Evolutionary conservation across 2,797 vertebrate genomes (phyloP), one percentile per base, ranked within the genome.

Genomic region (Rhadinocentrus ornatus): DNA sequence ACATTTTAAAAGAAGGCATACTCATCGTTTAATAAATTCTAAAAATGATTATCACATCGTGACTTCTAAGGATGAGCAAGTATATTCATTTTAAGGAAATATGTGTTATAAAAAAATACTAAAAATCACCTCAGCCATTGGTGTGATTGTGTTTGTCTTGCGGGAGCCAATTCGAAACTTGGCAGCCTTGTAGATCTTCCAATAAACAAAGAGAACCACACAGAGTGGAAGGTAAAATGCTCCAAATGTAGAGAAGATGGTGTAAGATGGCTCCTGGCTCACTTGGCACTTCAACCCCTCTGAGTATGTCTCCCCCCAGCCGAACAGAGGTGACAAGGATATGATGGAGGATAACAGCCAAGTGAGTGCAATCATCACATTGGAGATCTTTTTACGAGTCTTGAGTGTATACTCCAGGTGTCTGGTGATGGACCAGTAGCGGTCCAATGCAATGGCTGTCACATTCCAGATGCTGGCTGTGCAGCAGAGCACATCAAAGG

Each of bases 391-490:
- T 82, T 95, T 96, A 22, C 98, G 95, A 0, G 93, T 91, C 72
- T 96, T 95, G 16, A 96, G 93, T 0, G 98, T 99, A 93, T 99
- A 98, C 78, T 98, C 94, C 88, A 98, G 88, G 84, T 99, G 98
- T 11, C 96, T 92, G 0, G 96, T 97, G 93, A 98, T 97, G 82
- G 97, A 98, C 98, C 98, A 99, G 92, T 99, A 99, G 81, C 98
- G 96, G 89, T 99, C 97, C 6, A 99, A 91, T 0, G 97, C 98
- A 0, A 98, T 98, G 88, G 97, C 98, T 0, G 96, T 98, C 87
- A 99, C 98, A 0, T 97, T 99, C 98, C 98, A 99, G 93, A 99
- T 99, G 91, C 98, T 99, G 84, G 98, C 98, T 0, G 98, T 99
- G 93, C 98, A 98, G 91, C 98, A 99, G 53, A 99, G 94, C 63